Base-by-base conservation (phyloP, 2,888 invertebrate genomes). In the Orchesellides sinensis region DNA sequence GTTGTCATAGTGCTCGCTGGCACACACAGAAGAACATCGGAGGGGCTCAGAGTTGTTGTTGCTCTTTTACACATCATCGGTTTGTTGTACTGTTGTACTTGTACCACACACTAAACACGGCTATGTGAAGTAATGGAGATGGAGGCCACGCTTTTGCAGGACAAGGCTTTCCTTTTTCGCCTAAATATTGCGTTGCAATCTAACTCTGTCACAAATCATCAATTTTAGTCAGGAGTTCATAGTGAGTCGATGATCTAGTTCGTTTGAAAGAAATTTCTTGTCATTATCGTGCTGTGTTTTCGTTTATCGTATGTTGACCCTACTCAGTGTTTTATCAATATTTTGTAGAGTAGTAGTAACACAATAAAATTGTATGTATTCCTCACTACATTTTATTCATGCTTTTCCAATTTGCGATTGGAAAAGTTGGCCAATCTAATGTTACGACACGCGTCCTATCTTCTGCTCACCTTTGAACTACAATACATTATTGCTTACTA, bases 1-100 rank as follows among this genome's bases (percentile, higher is more conserved):
- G 85, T 85, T 85, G 85, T 85, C 85, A 85, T 85, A 85, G 85
- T 85, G 83, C 85, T 85, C 69, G 40, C 19, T 83, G 85, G 85
- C 83, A 85, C 85, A 85, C 83, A 83, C 75, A 80, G 61, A 84
- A 73, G 69, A 79, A 73, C 72, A 83, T 35, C 73, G 54, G 66
- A 56, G 45, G 52, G 65, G 70, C 56, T 25, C 10, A 45, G 32
- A 27, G 66, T 35, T 73, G 80, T 54, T 79, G 63, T 61, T 49
- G 75, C 35, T 10, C 45, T 29, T 69, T 54, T 72, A 32, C 32
- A 23, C 69, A 29, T 54, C 47, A 45, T 63, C 70, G 52, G 27
- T 27, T 78, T 40, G 45, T 45, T 47, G n/a, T n/a, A n/a, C n/a
- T n/a, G n/a, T n/a, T n/a, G n/a, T n/a, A n/a, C 17, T 21, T 8